Evolutionary conservation across 2,888 invertebrate species (phyloP).

Genomic region (Neocrepidodera transversa): DNA sequence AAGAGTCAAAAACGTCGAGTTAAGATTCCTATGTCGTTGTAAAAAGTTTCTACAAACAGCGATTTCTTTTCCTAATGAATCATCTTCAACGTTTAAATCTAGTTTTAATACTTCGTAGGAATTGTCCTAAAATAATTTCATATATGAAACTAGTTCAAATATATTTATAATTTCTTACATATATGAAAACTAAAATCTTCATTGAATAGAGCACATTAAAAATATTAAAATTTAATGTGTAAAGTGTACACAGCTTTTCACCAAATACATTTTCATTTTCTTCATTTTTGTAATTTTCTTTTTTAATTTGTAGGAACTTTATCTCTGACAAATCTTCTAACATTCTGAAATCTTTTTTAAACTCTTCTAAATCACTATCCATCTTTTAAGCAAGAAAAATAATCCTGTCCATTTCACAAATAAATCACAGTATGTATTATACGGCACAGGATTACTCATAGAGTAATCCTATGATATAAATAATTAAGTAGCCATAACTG

Average conservation of each 20-base stretch:
- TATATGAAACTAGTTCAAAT: background rate
- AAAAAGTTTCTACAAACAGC: constrained; percentile 35
- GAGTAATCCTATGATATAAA: too few relatives aligned
- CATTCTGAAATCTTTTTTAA: constrained; percentile 18
- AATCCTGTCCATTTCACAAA: background rate
- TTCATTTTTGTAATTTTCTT: constrained; percentile 26
- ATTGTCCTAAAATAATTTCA: constrained; percentile 32
- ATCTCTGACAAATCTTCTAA: constrained; percentile 18
- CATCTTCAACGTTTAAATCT: constrained; percentile 32
- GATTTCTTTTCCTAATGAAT: constrained; percentile 33
- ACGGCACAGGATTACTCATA: too few relatives aligned
- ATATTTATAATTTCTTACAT: constrained; percentile 31
- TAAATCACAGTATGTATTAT: too few relatives aligned
- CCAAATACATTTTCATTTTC: constrained; percentile 28
- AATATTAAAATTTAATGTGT: constrained; percentile 26
- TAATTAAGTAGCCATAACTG: too few relatives aligned
- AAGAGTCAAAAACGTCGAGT: constrained; percentile 33
- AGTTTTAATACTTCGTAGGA: constrained; percentile 39
- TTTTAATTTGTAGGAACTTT: constrained; percentile 13
- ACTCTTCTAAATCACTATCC: constrained; percentile 12
- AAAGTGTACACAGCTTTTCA: constrained; percentile 32
- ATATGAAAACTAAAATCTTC: constrained; percentile 36
- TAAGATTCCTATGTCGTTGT: constrained; percentile 38
- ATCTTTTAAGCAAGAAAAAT: background rate
- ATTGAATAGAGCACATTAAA: constrained; percentile 30